Evolutionary conservation across 2,888 invertebrate species (phyloP), one percentile per base, ranked within the genome.

Genomic region (Leptopilina syphax): DNA sequence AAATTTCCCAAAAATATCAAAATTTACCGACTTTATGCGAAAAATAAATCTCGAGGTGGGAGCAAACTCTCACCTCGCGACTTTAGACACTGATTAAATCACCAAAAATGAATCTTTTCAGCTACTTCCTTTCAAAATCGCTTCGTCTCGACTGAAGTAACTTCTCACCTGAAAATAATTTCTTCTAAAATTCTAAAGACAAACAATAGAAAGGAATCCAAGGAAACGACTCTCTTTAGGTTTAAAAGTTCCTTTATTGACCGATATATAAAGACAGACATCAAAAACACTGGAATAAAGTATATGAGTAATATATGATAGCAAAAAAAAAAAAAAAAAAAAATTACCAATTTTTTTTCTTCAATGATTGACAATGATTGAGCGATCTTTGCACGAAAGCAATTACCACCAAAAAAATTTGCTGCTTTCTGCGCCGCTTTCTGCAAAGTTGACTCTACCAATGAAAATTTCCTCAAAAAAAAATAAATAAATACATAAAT

Each of bases 221-320:
- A 83, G 81, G 34, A 83, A 86, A 84, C 79, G 77, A 83, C 70
- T 70, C 50, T 54, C 78, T 67, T 44, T 65, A 77, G 78, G 76
- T 82, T 83, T 83, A 68, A 81, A 84, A 85, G 81, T 80, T 84
- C 77, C 82, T 87, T 86, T 85, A 85, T 86, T 85, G 77, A 81
- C 80, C 80, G 83, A 44, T 44, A 77, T 81, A 78, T 80, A 70
- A 34, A 76, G 81, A 83, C 76, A 80, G 77, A 83, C 79, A 83
- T 83, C 78, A 50, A 80, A 82, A 80, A 81, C 79, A 76, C 80
- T 80, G 65, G 73, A 79, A 73, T 67, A 47, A 50, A 60, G 68
- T 60, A 44, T 66, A 76, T 44, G 63, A 54, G 24, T 10, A 9
- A 47, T 7, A 47, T 47, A 47, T 47, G 9, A 47, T 47, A 79